Percentiles rank a stretch among this genome's conserved stretches.
phyloP scores from a whole-genome alignment of 2,888 invertebrate genomes.

The Hirtodrosophila trivittata region DNA sequence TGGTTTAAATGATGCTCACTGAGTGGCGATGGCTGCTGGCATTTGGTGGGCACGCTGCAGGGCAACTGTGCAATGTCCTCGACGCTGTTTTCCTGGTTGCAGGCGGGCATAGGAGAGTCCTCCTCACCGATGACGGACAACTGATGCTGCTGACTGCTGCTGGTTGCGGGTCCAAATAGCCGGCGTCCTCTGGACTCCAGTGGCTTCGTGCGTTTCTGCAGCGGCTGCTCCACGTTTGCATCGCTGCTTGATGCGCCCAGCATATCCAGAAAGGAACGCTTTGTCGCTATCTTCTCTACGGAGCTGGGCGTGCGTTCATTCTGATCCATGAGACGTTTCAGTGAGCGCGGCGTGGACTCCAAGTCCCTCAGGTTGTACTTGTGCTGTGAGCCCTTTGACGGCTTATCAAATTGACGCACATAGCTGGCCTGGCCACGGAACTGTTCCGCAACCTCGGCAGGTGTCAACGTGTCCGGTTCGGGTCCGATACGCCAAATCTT shows the following conservation, averaged over 20 bases:
- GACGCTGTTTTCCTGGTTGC: constrained; percentile 76
- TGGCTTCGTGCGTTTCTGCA: constrained; percentile 83
- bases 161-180: constrained; percentile 84
- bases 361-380: constrained; percentile 80
- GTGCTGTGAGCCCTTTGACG: constrained; percentile 43
- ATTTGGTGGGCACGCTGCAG: constrained; percentile 7
- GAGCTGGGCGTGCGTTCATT: constrained; percentile 80
- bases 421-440: constrained; percentile 85
- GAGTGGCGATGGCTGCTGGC: constrained; percentile 69
- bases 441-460: constrained; percentile 81
- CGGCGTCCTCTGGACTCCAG: constrained; percentile 83
- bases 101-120: constrained; percentile 40
- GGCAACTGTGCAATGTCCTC: constrained; percentile 36
- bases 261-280: constrained; percentile 82
- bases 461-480: constrained; percentile 84
- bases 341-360: constrained; percentile 85
- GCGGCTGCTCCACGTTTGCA: constrained; percentile 50
- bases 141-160: constrained; percentile 45
- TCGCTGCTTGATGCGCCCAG: constrained; percentile 63
- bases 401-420: constrained; percentile 72
- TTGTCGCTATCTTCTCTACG: constrained; percentile 75
- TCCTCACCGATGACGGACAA: constrained; percentile 68
- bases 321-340: constrained; percentile 84
- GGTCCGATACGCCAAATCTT: constrained; percentile 90
- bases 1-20: constrained; percentile 74